Percentiles rank a stretch among this genome's conserved stretches.
These are phyloP conservation scores for Xanthia togata DNA, from an alignment of 2,888 invertebrate species.

Conservation along the genomic window DNA sequence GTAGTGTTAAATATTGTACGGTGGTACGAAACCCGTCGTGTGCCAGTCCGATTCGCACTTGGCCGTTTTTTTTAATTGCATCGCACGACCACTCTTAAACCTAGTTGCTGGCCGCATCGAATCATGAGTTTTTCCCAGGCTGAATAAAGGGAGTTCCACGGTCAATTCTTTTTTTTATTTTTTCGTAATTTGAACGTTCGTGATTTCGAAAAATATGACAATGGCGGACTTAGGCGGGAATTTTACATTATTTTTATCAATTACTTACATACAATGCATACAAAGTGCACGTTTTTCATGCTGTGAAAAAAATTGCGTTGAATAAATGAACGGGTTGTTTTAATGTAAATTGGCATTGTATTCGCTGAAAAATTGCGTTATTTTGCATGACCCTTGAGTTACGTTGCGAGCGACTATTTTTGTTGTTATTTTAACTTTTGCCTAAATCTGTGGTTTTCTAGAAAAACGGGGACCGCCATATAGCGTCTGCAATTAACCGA, in stretches of 20 bases:
- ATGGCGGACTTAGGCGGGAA: constrained; percentile 32
- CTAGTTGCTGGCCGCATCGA: constrained; percentile 48
- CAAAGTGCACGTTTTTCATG: constrained; percentile 18
- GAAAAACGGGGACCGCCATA: background rate
- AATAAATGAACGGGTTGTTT: constrained; percentile 5
- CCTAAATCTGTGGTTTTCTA: background rate
- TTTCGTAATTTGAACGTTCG: constrained; percentile 51
- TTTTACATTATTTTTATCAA: constrained; percentile 38
- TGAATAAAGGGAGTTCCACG: constrained; percentile 45
- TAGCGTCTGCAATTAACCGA: background rate
- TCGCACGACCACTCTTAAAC: constrained; percentile 50
- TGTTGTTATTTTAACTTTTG: background rate
- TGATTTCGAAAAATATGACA: constrained; percentile 52
- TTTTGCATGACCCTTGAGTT: background rate
- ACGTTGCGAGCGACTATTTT: background rate
- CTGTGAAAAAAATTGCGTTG: background rate
- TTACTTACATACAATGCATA: constrained; percentile 1
- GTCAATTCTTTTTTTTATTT: constrained; percentile 41
- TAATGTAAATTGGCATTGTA: background rate
- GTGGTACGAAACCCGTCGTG: background rate
- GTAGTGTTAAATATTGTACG: background rate
- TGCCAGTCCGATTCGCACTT: background rate
- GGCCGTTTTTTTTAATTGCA: constrained; percentile 50
- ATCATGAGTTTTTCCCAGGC: constrained; percentile 59
- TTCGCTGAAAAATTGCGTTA: background rate